Percentiles rank a stretch among this genome's conserved stretches.
These are phyloP conservation scores for Archegozetes longisetosus DNA, from an alignment of 1,140 invertebrate species.

Conservation along the genomic window DNA sequence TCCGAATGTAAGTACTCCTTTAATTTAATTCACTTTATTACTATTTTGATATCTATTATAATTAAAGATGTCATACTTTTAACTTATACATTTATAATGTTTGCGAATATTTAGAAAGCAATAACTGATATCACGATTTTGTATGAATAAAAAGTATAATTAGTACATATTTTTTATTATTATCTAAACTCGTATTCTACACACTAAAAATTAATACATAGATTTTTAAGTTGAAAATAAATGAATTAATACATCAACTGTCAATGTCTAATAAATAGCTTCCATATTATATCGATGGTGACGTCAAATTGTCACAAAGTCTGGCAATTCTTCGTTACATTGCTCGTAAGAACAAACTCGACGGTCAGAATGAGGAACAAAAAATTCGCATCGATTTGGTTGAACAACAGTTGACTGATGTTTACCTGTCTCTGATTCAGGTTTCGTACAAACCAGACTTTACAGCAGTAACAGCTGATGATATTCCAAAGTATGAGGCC, in stretches of 20 bases:
- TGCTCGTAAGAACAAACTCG: conserved; percentile 25
- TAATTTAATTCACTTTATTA: background rate
- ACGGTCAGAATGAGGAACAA: conserved; percentile 32
- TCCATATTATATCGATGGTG: conserved; percentile 23
- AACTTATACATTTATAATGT: too few relatives aligned
- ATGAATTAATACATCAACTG: too few relatives aligned
- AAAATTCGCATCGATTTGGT: conserved; percentile 30
- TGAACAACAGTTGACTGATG: conserved; percentile 32
- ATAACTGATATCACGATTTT: too few relatives aligned
- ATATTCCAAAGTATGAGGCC: too few relatives aligned
- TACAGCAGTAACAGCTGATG: too few relatives aligned
- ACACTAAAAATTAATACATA: too few relatives aligned
- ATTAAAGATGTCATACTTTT: too few relatives aligned
- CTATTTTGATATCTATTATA: background rate
- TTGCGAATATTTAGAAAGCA: too few relatives aligned
- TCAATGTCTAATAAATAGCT: conserved; percentile 16
- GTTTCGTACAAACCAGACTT: conserved; percentile 15
- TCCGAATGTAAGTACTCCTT: conserved; percentile 23
- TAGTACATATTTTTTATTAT: too few relatives aligned
- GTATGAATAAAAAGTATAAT: too few relatives aligned
- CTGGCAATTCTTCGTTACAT: conserved; percentile 37
- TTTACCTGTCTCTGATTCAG: conserved; percentile 28
- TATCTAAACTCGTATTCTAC: too few relatives aligned
- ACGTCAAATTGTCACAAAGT: conserved; percentile 28
- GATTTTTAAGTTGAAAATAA: too few relatives aligned